Evolutionary conservation across 2,113 vertebrate genomes (phyloP).

Genomic region (Ailuropoda melanoleuca): DNA sequence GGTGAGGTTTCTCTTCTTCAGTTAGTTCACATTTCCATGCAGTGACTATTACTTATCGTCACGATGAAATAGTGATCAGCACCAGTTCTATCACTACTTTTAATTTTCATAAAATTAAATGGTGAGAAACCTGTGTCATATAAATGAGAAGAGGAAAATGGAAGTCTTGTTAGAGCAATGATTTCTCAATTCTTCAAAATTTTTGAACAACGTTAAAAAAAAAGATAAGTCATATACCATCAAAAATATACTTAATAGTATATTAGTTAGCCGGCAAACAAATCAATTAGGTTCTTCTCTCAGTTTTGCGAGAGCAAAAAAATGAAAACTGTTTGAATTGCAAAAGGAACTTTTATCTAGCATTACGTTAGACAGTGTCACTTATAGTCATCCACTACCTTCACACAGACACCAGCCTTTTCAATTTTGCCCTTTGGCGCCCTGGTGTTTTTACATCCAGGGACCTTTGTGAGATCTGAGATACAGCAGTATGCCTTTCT

Average conservation of each 20-base stretch:
- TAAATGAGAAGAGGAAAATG: conserved; percentile 17
- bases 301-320: neutral
- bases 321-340: neutral
- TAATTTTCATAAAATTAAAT: conserved; percentile 23
- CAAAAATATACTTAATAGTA: conserved; percentile 33
- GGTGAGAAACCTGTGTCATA: neutral
- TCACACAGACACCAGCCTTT: neutral
- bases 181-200: conserved; percentile 7
- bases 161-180: neutral
- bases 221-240: conserved; percentile 5
- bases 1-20: neutral
- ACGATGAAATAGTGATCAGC: neutral
- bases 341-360: neutral
- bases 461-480: neutral
- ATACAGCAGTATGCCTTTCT: neutral
- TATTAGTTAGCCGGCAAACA: conserved; percentile 38
- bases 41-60: neutral
- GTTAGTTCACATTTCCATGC: neutral
- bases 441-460: neutral
- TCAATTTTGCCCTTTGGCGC: neutral
- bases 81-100: conserved; percentile 1
- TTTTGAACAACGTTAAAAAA: conserved; percentile 21
- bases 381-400: neutral
- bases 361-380: neutral
- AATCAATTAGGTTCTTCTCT: neutral